Conservation (phyloP, 37 sponge, comb jelly and placozoan genomes). For the Crambe crambe region DNA sequence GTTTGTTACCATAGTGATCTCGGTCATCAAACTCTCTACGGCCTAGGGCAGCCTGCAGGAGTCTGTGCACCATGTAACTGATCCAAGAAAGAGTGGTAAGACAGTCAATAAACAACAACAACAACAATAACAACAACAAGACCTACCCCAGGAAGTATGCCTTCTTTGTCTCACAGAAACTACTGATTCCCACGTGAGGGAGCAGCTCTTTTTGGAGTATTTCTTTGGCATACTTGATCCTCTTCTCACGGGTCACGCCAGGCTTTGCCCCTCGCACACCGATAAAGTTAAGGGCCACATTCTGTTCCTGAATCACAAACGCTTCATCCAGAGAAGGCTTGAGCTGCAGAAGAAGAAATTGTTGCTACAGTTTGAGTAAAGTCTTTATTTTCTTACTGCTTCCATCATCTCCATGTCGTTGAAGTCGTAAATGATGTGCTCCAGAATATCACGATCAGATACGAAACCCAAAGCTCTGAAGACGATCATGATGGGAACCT, state of each 20-base stretch:
- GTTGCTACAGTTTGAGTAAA: neutral
- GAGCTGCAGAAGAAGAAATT: constrained; percentile 53
- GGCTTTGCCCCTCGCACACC: constrained; percentile 96
- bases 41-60: constrained; percentile 93
- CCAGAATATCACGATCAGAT: constrained; percentile 98
- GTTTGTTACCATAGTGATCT: constrained; percentile 99
- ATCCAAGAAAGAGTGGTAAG: neutral
- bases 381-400: constrained; percentile 57
- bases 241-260: constrained; percentile 93
- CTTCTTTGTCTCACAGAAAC: constrained; percentile 99
- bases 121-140: neutral
- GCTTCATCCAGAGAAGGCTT: constrained; percentile 99
- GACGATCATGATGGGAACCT: constrained; percentile 99
- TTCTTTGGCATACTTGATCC: constrained; percentile 99
- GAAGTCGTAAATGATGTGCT: constrained; percentile 99
- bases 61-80: constrained; percentile 98
- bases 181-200: constrained; percentile 99
- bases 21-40: constrained; percentile 97
- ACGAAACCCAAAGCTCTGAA: constrained; percentile 99
- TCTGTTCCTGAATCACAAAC: constrained; percentile 99
- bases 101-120: neutral
- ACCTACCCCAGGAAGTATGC: constrained; percentile 97
- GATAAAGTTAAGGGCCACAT: constrained; percentile 98
- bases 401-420: constrained; percentile 99
- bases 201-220: constrained; percentile 99